Base-by-base conservation (phyloP, 2,888 invertebrate genomes). In the Chalcosyrphus nemorum region DNA sequence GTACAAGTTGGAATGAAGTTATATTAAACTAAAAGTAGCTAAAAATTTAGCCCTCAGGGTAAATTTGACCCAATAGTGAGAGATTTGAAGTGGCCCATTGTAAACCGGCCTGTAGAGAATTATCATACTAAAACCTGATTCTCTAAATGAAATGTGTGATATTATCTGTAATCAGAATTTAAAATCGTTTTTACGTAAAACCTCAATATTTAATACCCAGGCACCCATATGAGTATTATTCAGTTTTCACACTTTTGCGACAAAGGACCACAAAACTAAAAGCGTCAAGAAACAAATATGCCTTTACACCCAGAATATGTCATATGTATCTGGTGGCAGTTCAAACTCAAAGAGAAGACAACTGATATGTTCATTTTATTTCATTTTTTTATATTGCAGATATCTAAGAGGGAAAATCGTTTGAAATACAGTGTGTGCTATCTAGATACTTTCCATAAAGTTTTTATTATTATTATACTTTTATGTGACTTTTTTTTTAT, bases 391-490 rank as follows among this genome's bases (percentile, higher is more conserved):
- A 29, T 29, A 45, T n/a, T 29, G 27, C 27, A 45, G 45, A 45
- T 29, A 27, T 61, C 4, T 4, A 17, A 35, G 13, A 63, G 29
- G 32, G 19, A 63, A 63, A 63, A 13, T 11, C 45, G 47, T 32
- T 63, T 47, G 11, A 47, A 32, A 63, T 63, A 47, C n/a, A n/a
- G n/a, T n/a, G n/a, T n/a, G n/a, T n/a, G n/a, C n/a, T 63, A 65
- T 50, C 35, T 47, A 63, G 32, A 35, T 65, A 35, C 47, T 35
- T 19, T 38, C 5, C 21, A 2, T 21, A 11, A 35, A 56, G 56
- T 32, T 35, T 57, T 38, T 52, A 13, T 52, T 52, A 13, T 50
- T 38, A 38, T 24, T 6, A n/a, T 50, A 13, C 24, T 24, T 50
- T 50, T 27, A 27, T 24, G 1, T 27, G 13, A 15, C 38, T n/a